Evolutionary conservation across 2,113 vertebrate species (phyloP).

Genomic region (Cairina moschata): DNA sequence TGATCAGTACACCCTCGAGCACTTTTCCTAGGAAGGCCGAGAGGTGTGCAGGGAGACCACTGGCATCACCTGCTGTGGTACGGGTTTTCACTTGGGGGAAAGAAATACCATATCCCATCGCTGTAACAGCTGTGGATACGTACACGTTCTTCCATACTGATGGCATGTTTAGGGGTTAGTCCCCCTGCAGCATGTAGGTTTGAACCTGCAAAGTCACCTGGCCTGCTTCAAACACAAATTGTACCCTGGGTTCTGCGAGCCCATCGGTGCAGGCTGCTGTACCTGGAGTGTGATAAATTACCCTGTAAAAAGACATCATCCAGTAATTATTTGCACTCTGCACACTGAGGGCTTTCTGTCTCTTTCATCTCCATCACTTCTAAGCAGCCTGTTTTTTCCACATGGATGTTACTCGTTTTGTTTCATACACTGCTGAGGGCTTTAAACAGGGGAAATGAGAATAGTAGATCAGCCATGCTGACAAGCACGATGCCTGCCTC

Average conservation of each 20-base stretch:
- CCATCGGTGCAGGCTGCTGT: not conserved
- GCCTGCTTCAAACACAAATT: not conserved
- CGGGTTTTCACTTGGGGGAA: rapidly evolving
- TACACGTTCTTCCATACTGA: not conserved
- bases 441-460: not conserved
- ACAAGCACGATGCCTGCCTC: not conserved
- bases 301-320: not conserved
- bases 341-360: not conserved
- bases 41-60: not conserved
- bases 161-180: not conserved
- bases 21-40: not conserved
- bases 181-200: not conserved
- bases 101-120: not conserved
- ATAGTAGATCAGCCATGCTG: not conserved
- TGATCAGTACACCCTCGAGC: not conserved
- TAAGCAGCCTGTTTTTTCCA: not conserved
- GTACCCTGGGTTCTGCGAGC: not conserved
- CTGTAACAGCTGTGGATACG: not conserved
- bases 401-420: not conserved
- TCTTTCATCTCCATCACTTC: not conserved
- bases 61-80: not conserved
- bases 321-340: not conserved
- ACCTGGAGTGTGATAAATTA: not conserved
- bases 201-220: not conserved
- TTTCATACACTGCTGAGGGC: not conserved